Evolutionary conservation across 2,113 vertebrate genomes (phyloP).

Genomic region (Xenotilapia flavipinnis): DNA sequence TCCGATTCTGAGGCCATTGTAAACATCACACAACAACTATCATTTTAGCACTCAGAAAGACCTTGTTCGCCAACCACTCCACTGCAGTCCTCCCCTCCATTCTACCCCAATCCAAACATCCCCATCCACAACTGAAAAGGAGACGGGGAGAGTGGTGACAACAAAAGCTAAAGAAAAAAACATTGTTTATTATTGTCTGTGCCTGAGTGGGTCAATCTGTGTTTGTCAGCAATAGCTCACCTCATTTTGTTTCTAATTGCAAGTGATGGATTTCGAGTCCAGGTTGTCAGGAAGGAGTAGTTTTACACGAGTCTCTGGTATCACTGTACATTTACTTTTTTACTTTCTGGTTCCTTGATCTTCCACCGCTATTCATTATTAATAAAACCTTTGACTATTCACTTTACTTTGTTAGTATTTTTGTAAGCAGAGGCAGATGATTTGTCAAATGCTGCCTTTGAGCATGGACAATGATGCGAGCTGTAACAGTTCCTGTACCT

Average conservation of each 20-base stretch:
- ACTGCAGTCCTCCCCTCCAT: background rate
- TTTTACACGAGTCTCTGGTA: background rate
- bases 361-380: background rate
- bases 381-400: background rate
- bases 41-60: conserved; percentile 78
- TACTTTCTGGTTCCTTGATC: background rate
- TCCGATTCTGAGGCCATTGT: conserved; percentile 82
- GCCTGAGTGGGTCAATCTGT: conserved; percentile 77
- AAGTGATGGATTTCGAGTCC: background rate
- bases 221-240: conserved; percentile 44
- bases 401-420: background rate
- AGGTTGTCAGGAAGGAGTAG: background rate
- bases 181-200: conserved; percentile 65
- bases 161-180: conserved; percentile 58
- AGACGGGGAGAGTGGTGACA: conserved; percentile 14
- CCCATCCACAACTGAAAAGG: conserved; percentile 11
- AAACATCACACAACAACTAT: conserved; percentile 86
- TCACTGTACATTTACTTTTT: background rate
- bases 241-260: conserved; percentile 77
- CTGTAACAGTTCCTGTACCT: background rate
- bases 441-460: background rate
- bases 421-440: background rate
- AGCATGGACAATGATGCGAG: background rate
- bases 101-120: background rate
- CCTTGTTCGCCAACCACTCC: background rate